phyloP scores from a whole-genome alignment of 2,797 vertebrate species.

The Rousettus madagascariensis region DNA sequence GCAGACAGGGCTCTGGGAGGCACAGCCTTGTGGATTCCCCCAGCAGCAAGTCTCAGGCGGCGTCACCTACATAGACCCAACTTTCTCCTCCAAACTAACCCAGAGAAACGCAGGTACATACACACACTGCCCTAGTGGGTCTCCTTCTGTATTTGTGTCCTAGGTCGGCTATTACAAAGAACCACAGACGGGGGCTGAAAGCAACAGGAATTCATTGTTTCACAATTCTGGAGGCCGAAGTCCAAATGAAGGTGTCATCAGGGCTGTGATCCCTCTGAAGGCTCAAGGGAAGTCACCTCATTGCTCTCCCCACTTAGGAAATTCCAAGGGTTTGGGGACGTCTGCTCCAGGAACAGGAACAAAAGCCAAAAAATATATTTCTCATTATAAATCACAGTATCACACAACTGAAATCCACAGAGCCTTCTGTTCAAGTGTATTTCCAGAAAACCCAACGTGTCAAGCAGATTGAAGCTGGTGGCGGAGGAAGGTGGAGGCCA shows the following conservation, averaged over 20 bases:
- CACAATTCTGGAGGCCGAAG: accelerated
- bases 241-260: not conserved
- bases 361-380: not conserved
- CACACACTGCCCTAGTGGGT: accelerated
- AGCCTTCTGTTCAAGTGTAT: not conserved
- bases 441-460: not conserved
- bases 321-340: not conserved
- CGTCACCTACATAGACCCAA: accelerated
- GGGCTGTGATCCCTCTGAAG: not conserved
- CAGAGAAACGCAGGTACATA: not conserved
- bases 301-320: not conserved
- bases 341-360: not conserved
- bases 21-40: not conserved
- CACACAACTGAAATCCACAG: not conserved
- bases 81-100: not conserved
- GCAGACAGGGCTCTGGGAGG: not conserved
- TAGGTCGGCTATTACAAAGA: not conserved
- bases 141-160: not conserved
- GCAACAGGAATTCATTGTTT: not conserved
- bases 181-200: not conserved
- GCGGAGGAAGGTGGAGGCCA: accelerated
- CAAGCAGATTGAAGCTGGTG: accelerated
- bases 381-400: not conserved
- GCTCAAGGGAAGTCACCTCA: not conserved
- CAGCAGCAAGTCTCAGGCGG: accelerated